Evolutionary conservation across 2,797 vertebrate genomes (phyloP).

Genomic region (Myotis daubentonii): DNA sequence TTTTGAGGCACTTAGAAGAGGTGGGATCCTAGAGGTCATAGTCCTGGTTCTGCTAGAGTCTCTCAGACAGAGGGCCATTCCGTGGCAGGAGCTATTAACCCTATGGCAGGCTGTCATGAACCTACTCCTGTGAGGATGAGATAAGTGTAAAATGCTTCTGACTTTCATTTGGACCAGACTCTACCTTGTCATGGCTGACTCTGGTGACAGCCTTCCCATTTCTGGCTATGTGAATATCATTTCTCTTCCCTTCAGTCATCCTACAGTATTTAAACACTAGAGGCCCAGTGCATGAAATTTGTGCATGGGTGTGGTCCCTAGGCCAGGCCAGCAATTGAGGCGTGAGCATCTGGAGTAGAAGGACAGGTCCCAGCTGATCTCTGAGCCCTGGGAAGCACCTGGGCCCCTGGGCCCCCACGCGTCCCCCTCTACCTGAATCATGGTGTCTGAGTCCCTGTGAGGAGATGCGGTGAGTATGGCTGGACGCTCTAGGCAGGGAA

Average conservation of each 20-base stretch:
- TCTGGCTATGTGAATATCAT: not conserved
- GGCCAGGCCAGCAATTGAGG: too few relatives aligned
- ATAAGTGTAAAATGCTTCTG: not conserved
- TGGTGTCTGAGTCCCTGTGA: too few relatives aligned
- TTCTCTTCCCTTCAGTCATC: not conserved
- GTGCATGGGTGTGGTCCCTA: too few relatives aligned
- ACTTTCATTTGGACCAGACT: not conserved
- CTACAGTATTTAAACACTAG: not conserved
- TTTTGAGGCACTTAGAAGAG: not conserved
- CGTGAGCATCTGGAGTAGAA: too few relatives aligned
- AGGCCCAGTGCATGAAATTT: too few relatives aligned
- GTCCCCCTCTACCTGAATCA: too few relatives aligned
- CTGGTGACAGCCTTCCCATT: not conserved
- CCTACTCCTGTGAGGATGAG: not conserved
- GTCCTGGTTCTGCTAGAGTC: not conserved
- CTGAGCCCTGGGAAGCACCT: too few relatives aligned
- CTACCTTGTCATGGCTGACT: not conserved
- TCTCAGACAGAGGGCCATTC: not conserved
- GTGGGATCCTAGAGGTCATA: not conserved
- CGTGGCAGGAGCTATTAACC: not conserved
- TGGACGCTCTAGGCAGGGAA: fast-evolving
- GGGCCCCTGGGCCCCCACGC: too few relatives aligned
- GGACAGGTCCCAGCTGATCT: too few relatives aligned
- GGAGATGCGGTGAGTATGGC: too few relatives aligned
- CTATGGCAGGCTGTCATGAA: not conserved